Percentiles rank a stretch among this genome's conserved stretches.
Evolutionary conservation across 2,888 invertebrate genomes (phyloP).

Genomic region (Andricus curvator): DNA sequence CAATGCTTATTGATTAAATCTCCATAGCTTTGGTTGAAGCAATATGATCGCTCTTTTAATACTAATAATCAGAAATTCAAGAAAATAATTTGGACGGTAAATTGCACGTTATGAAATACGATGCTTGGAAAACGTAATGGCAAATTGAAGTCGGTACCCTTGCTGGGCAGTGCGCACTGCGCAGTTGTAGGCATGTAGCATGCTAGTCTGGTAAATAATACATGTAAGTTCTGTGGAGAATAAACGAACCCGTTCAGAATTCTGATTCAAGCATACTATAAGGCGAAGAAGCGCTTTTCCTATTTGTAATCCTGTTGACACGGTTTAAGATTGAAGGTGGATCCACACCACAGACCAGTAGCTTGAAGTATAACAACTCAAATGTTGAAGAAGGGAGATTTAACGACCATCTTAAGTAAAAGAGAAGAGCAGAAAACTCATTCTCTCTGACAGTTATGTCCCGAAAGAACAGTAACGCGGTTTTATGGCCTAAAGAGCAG

Average conservation of each 20-base stretch:
- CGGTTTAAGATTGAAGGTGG: conserved; percentile 34
- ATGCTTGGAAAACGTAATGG: conserved; percentile 37
- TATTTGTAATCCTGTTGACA: conserved; percentile 39
- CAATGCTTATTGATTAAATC: background rate
- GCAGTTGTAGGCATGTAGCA: background rate
- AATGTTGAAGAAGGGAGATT: conserved; percentile 17
- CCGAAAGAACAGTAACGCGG: conserved; percentile 53
- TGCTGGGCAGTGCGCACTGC: conserved; percentile 3
- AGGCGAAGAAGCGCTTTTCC: conserved; percentile 32
- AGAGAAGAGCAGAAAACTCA: conserved; percentile 55
- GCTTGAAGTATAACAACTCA: background rate
- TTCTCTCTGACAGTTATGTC: conserved; percentile 60
- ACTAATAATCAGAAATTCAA: conserved; percentile 21
- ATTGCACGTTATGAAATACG: conserved; percentile 37
- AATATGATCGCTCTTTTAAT: background rate
- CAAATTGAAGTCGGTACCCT: conserved; percentile 32
- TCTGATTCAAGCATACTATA: conserved; percentile 15
- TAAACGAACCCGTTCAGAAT: conserved; percentile 39
- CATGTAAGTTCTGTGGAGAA: conserved; percentile 11
- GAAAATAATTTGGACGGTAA: conserved; percentile 33
- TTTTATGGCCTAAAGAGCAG: conserved; percentile 47
- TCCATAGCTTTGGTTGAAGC: background rate
- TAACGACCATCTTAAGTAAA: conserved; percentile 36
- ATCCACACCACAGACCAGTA: conserved; percentile 22
- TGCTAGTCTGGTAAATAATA: conserved; percentile 28